phyloP scores from a whole-genome alignment of 2,113 vertebrate genomes.

The Gavialis gangeticus region DNA sequence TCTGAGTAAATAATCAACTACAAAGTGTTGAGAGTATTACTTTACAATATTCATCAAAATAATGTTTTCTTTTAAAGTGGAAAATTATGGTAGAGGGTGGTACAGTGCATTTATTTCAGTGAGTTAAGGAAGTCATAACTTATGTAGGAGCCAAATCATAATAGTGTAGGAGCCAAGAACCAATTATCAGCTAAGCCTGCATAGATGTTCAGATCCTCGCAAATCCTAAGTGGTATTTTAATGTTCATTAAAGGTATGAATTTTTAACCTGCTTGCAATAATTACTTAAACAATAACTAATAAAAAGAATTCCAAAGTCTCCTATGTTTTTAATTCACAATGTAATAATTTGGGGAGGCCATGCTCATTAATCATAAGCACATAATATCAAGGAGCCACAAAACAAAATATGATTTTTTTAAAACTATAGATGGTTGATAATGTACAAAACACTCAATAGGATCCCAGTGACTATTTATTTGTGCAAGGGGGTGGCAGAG shows the following conservation, averaged over 20 bases:
- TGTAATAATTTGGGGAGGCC: rapidly evolving
- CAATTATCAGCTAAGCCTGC: rapidly evolving
- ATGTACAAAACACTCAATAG: background rate
- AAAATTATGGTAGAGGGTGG: rapidly evolving
- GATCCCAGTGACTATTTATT: background rate
- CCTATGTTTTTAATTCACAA: rapidly evolving
- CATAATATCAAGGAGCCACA: background rate
- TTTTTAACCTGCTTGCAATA: rapidly evolving
- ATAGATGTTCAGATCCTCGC: rapidly evolving
- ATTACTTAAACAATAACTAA: rapidly evolving
- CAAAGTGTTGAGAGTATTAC: background rate
- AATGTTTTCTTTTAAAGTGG: rapidly evolving
- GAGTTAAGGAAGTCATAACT: rapidly evolving
- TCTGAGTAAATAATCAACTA: background rate
- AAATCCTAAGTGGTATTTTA: rapidly evolving
- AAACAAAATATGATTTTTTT: rapidly evolving
- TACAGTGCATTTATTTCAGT: background rate
- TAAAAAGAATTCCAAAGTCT: rapidly evolving
- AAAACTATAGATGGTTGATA: background rate
- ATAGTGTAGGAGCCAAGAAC: background rate
- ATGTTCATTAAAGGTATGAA: rapidly evolving
- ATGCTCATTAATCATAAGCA: rapidly evolving
- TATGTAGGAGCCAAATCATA: background rate
- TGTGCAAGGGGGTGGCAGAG: background rate
- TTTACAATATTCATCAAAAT: background rate